phyloP scores from a whole-genome alignment of 2,113 vertebrate species.

The Pycnonotus jocosus region DNA sequence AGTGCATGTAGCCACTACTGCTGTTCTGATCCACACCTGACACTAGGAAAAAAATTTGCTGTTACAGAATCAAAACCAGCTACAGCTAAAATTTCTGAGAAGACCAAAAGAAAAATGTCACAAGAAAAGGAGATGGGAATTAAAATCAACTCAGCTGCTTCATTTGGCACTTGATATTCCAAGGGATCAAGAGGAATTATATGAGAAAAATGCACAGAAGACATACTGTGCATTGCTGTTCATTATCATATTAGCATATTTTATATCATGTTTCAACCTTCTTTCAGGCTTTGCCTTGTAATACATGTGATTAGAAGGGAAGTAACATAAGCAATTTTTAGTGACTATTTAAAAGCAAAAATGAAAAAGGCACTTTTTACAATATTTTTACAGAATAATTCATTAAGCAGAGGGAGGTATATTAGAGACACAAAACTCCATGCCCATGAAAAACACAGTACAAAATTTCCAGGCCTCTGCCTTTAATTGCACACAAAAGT shows the following conservation, averaged over 20 bases:
- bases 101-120: not conserved
- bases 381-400: not conserved
- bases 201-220: not conserved
- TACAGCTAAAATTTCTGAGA: not conserved
- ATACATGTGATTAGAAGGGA: not conserved
- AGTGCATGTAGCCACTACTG: not conserved
- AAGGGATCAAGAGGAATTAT: conserved; percentile 19
- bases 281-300: not conserved
- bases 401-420: not conserved
- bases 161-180: not conserved
- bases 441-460: not conserved
- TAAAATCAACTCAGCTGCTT: conserved; percentile 8
- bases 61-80: not conserved
- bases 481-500: conserved; percentile 1
- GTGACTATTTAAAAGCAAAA: not conserved
- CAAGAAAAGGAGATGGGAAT: not conserved
- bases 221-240: not conserved
- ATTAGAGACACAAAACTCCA: not conserved
- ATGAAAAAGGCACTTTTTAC: not conserved
- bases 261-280: conserved; percentile 6
- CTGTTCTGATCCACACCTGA: not conserved
- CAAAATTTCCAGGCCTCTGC: not conserved
- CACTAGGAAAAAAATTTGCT: not conserved
- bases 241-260: conserved; percentile 11
- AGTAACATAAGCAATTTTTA: conserved; percentile 12